Evolutionary conservation across 2,113 vertebrate species (phyloP).

Genomic region (Amblyopsis rosae): DNA sequence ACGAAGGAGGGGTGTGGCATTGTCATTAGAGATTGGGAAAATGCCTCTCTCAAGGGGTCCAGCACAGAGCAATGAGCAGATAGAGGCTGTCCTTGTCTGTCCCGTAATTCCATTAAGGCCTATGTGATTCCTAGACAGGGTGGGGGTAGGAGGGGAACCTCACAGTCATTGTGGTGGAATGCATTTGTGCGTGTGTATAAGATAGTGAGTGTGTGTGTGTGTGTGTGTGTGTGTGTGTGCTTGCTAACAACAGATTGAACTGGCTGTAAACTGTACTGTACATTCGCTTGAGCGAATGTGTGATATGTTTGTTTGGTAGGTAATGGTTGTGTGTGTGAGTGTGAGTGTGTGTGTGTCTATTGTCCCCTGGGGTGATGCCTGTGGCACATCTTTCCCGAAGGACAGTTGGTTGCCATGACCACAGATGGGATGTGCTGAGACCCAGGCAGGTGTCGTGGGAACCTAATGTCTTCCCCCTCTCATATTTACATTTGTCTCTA

Average conservation of each 20-base stretch:
- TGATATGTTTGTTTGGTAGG: conserved; percentile 9
- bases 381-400: conserved; percentile 26
- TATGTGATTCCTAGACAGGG: conserved; percentile 60
- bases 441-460: conserved; percentile 44
- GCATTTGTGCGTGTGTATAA: too few species aligned
- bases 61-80: conserved; percentile 63
- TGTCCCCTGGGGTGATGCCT: not conserved
- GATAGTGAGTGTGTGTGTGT: too few species aligned
- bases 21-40: conserved; percentile 74
- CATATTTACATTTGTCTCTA: too few species aligned
- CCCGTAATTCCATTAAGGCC: conserved; percentile 75
- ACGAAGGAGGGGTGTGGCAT: conserved; percentile 52
- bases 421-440: conserved; percentile 48
- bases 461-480: conserved; percentile 15
- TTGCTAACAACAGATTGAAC: too few species aligned
- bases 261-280: too few species aligned
- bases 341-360: conserved; percentile 1
- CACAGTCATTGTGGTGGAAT: not conserved
- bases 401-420: conserved; percentile 49
- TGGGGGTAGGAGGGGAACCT: conserved; percentile 33
- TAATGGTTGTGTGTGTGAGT: conserved; percentile 8
- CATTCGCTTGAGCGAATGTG: conserved; percentile 7
- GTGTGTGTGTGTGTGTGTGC: not conserved
- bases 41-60: conserved; percentile 57
- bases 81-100: conserved; percentile 70